These are phyloP conservation scores for Lindbergichthys nudifrons DNA, from an alignment of 2,797 vertebrate genomes.

Conservation along the genomic window DNA sequence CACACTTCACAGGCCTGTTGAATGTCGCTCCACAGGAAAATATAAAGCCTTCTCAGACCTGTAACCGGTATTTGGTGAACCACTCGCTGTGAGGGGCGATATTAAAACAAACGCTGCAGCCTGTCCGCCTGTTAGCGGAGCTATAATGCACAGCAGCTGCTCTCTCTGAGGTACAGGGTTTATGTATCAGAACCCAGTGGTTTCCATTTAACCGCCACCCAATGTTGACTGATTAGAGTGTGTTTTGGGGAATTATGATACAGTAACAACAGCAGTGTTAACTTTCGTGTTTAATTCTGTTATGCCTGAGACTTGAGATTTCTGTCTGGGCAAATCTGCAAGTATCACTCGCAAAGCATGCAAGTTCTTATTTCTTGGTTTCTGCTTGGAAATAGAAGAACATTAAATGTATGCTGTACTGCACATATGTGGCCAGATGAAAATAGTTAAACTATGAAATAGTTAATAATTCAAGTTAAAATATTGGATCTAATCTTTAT, in stretches of 20 bases:
- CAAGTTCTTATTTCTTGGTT: background rate
- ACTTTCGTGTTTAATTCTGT: constrained; percentile 22
- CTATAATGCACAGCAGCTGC: constrained; percentile 65
- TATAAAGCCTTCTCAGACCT: constrained; percentile 61
- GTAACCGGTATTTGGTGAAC: constrained; percentile 62
- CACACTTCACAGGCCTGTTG: constrained; percentile 53
- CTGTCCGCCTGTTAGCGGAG: constrained; percentile 34
- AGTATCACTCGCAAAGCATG: background rate
- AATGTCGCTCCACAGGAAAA: constrained; percentile 55
- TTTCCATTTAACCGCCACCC: constrained; percentile 30
- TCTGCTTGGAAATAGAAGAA: background rate
- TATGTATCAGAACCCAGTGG: constrained; percentile 19
- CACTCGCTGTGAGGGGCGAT: constrained; percentile 55
- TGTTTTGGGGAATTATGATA: constrained; percentile 31
- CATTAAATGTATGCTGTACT: background rate
- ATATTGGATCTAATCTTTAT: too few species aligned
- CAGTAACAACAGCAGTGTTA: constrained; percentile 33
- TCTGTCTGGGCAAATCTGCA: background rate
- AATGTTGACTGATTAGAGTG: constrained; percentile 28
- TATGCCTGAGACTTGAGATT: background rate
- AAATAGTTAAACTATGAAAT: background rate
- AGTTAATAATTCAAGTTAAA: too few species aligned
- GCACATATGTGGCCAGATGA: background rate
- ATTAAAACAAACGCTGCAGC: constrained; percentile 64
- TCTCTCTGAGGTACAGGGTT: constrained; percentile 41